Conservation (phyloP, 2,113 vertebrate species). For the Nerophis lumbriciformis region DNA sequence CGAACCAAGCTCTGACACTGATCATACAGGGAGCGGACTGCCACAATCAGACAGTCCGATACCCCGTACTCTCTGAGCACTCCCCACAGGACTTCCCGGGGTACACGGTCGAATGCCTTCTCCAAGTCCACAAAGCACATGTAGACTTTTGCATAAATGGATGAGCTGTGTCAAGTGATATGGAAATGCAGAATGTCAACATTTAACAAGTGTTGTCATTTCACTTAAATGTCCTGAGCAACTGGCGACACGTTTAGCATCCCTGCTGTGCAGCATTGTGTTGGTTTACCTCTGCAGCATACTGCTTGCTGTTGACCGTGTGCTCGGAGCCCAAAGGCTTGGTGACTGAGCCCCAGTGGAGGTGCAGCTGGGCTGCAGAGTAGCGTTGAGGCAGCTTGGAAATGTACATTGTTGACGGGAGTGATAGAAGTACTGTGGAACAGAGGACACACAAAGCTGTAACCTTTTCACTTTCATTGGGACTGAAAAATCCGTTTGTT, state of each 20-base stretch:
- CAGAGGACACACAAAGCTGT: not conserved
- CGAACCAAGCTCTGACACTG: too few relatives aligned
- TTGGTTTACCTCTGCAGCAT: slow-evolving; percentile 84
- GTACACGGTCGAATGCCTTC: too few relatives aligned
- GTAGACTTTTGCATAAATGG: too few relatives aligned
- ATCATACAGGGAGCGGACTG: too few relatives aligned
- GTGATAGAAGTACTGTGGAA: slow-evolving; percentile 79
- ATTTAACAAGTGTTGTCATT: slow-evolving; percentile 1
- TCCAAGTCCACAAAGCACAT: too few relatives aligned
- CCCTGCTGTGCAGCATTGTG: not conserved
- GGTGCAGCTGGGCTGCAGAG: slow-evolving; percentile 84
- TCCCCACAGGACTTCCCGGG: too few relatives aligned
- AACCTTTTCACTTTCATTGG: not conserved
- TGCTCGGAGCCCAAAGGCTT: slow-evolving; percentile 84
- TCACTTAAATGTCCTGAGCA: not conserved
- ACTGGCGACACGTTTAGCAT: not conserved
- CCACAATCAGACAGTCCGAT: too few relatives aligned
- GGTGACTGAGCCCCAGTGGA: slow-evolving; percentile 86
- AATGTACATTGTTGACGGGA: slow-evolving; percentile 78
- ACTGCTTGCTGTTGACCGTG: slow-evolving; percentile 77
- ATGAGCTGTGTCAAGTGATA: not conserved
- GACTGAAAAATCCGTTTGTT: too few relatives aligned
- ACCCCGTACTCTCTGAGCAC: too few relatives aligned
- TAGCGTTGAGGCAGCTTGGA: slow-evolving; percentile 77
- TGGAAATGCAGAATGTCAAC: not conserved